Conservation (phyloP, 2,797 vertebrate species). For the Pempheris klunzingeri region DNA sequence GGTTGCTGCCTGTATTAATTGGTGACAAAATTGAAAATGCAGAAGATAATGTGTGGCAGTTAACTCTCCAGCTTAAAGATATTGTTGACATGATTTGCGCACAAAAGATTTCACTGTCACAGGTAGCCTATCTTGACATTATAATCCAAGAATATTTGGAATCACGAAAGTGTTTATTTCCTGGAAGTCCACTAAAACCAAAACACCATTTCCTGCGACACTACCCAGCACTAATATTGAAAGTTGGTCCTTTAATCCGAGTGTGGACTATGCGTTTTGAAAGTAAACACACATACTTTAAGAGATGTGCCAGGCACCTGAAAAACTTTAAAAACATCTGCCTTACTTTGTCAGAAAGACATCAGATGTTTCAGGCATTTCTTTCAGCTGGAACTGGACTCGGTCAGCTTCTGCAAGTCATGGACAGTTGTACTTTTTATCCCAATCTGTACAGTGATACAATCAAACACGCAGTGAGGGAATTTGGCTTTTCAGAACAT, state of each 20-base stretch:
- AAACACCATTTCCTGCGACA: slow-evolving; percentile 13
- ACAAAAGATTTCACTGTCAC: slow-evolving; percentile 8
- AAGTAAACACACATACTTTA: too few species aligned
- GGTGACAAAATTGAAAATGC: slow-evolving; percentile 36
- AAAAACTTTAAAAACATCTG: too few species aligned
- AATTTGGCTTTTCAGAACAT: too few species aligned
- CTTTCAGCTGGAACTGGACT: too few species aligned
- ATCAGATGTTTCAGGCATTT: too few species aligned
- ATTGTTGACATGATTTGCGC: slow-evolving; percentile 51
- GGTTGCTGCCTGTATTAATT: slow-evolving; percentile 31
- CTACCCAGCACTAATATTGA: slow-evolving; percentile 29
- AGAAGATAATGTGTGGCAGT: slow-evolving; percentile 39
- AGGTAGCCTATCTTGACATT: slow-evolving; percentile 14
- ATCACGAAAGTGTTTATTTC: slow-evolving; percentile 17
- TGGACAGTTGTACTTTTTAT: too few species aligned
- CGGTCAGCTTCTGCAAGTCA: too few species aligned
- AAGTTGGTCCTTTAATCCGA: slow-evolving; percentile 50
- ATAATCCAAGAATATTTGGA: slow-evolving; percentile 35
- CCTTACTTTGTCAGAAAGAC: too few species aligned
- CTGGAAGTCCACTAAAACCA: slow-evolving; percentile 1
- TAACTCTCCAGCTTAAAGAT: neutral
- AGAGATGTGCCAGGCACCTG: too few species aligned
- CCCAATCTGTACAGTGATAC: too few species aligned
- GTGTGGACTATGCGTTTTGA: slow-evolving; percentile 34
- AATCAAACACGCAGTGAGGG: too few species aligned